These are phyloP conservation scores for Murina feae DNA, from an alignment of 2,113 vertebrate genomes.

Conservation along the genomic window DNA sequence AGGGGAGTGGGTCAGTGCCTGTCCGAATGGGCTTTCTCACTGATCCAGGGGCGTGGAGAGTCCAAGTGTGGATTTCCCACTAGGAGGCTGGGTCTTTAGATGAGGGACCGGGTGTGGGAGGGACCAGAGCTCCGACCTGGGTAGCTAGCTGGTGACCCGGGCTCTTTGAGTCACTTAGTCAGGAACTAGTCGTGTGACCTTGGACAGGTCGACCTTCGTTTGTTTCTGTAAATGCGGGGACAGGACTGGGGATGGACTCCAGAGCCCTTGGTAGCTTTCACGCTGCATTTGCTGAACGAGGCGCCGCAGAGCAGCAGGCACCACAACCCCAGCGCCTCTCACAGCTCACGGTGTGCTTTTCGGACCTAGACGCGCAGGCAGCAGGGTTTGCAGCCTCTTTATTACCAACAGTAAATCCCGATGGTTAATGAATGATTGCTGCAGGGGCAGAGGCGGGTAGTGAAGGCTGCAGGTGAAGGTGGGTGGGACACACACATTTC, in stretches of 20 bases:
- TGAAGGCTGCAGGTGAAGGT: neutral
- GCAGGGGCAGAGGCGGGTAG: neutral
- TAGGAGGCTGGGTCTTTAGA: neutral
- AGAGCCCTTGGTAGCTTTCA: neutral
- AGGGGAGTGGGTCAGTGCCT: neutral
- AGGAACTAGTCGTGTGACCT: neutral
- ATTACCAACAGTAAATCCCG: neutral
- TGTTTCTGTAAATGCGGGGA: neutral
- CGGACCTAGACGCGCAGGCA: neutral
- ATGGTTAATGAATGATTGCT: constrained; percentile 25
- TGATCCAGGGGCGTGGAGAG: neutral
- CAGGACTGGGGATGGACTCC: neutral
- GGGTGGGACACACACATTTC: neutral
- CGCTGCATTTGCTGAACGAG: neutral
- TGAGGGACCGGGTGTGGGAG: rapidly evolving
- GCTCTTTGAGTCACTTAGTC: neutral
- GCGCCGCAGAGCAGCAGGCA: rapidly evolving
- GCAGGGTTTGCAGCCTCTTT: neutral
- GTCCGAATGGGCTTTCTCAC: neutral
- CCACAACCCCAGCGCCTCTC: rapidly evolving
- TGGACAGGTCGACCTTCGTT: neutral
- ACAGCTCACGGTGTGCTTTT: neutral
- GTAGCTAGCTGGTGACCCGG: neutral
- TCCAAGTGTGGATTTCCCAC: neutral
- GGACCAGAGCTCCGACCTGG: neutral